Conservation (phyloP, 53 echinoderm and acorn worm species). For the Luidia sarsii region DNA sequence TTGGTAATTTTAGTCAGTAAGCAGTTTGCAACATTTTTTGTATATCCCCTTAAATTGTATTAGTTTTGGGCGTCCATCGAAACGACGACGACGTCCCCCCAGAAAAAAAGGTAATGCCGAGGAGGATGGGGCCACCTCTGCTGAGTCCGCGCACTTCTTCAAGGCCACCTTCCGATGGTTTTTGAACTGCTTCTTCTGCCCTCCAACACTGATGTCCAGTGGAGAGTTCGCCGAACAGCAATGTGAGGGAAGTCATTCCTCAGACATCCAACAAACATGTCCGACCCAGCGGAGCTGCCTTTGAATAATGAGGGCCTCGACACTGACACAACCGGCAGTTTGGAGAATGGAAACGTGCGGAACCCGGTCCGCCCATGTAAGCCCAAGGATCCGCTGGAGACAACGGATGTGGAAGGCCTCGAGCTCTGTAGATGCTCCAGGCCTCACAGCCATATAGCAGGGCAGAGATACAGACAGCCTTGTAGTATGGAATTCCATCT, state of each 20-base stretch:
- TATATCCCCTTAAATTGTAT: no score
- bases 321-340: not conserved
- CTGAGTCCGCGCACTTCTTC: slow-evolving; percentile 5
- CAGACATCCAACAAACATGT: not conserved
- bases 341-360: not conserved
- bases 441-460: not conserved
- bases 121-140: no score
- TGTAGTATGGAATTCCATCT: no score
- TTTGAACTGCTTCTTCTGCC: not conserved
- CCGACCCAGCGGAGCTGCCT: not conserved
- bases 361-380: not conserved
- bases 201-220: not conserved
- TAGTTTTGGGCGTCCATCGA: no score
- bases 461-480: not conserved
- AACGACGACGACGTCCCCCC: no score
- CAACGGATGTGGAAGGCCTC: not conserved
- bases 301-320: not conserved
- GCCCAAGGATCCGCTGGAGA: not conserved
- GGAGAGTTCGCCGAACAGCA: not conserved
- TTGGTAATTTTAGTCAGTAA: no score
- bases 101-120: no score
- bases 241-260: not conserved
- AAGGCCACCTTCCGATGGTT: not conserved
- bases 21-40: no score
- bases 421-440: not conserved